Evolutionary conservation across 1,140 invertebrate genomes (phyloP).

Genomic region (Capitella teleta): DNA sequence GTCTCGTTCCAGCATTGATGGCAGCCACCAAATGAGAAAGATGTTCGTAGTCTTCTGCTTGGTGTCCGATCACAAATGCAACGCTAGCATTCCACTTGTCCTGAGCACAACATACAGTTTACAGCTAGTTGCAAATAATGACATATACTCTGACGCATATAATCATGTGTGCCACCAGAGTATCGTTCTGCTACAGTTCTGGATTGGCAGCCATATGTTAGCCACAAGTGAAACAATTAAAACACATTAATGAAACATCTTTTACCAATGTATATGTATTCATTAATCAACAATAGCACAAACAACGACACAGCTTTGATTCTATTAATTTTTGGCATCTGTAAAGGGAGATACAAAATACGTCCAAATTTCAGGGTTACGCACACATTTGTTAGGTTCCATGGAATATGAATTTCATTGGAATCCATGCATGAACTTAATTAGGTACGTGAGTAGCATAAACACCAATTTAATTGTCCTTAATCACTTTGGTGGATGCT

Average conservation of each 20-base stretch:
- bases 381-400: no score
- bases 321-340: no score
- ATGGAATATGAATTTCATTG: no score
- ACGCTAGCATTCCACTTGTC: slow-evolving; percentile 34
- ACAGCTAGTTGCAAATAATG: not conserved
- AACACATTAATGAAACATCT: not conserved
- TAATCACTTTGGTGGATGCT: no score
- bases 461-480: no score
- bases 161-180: not conserved
- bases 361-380: no score
- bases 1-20: slow-evolving; percentile 24
- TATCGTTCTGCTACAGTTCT: not conserved
- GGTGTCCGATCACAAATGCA: slow-evolving; percentile 27
- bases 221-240: not conserved
- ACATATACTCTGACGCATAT: not conserved
- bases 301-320: no score
- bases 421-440: no score
- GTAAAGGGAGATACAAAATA: no score
- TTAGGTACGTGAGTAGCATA: no score
- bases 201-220: no score
- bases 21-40: slow-evolving; percentile 24
- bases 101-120: slow-evolving; percentile 17
- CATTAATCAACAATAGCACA: no score
- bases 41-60: slow-evolving; percentile 28
- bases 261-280: not conserved